These are phyloP conservation scores for Diacarnus erythraeanus DNA, from an alignment of 37 sponge, comb jelly and placozoan genomes.

Conservation along the genomic window DNA sequence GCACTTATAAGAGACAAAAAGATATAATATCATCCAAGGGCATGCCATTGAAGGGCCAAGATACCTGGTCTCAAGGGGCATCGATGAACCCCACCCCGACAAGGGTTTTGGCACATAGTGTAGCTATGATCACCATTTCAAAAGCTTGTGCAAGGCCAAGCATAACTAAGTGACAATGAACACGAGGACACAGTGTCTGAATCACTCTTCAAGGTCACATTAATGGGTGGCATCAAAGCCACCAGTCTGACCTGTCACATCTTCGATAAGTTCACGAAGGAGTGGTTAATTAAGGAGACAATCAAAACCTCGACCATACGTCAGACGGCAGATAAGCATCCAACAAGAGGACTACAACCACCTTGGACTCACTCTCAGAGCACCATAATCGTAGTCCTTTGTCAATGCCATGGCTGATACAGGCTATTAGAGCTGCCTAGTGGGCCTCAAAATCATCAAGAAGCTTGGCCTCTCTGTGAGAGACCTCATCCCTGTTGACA, in stretches of 20 bases:
- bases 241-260: conserved; percentile 31
- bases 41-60: too few species aligned
- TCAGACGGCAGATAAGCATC: conserved; percentile 26
- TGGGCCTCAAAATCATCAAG: conserved; percentile 22
- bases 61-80: too few species aligned
- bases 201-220: conserved; percentile 27
- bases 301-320: conserved; percentile 34
- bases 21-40: too few species aligned
- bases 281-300: conserved; percentile 36
- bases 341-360: conserved; percentile 36
- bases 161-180: not conserved
- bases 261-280: conserved; percentile 16
- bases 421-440: conserved; percentile 33
- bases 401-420: conserved; percentile 44
- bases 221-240: conserved; percentile 19
- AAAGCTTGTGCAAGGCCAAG: too few species aligned
- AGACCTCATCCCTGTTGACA: conserved; percentile 36
- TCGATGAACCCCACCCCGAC: too few species aligned
- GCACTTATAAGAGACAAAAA: too few species aligned
- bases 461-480: conserved; percentile 25
- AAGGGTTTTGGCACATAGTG: too few species aligned
- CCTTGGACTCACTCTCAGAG: conserved; percentile 18
- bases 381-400: conserved; percentile 21
- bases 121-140: too few species aligned
- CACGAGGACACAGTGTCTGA: conserved; percentile 28